These are phyloP conservation scores for Teleiodes luculella DNA, from an alignment of 2,888 invertebrate species.

Conservation along the genomic window DNA sequence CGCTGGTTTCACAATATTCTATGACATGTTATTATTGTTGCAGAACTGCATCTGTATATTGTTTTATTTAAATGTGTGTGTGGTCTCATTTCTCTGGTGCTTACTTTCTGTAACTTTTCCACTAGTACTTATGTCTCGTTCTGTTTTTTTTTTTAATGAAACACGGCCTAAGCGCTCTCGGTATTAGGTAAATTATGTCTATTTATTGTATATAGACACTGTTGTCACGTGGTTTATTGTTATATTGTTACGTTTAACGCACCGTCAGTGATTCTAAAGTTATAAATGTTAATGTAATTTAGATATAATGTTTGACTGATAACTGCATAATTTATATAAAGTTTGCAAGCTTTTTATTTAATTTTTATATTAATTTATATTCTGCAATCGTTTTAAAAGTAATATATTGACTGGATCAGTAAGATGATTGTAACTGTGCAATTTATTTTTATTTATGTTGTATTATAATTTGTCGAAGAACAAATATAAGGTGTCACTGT, in stretches of 20 bases:
- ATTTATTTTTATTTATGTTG: constrained; percentile 46
- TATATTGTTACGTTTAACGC: constrained; percentile 30
- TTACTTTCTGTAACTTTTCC: constrained; percentile 47
- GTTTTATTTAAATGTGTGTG: constrained; percentile 15
- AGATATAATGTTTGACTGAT: constrained; percentile 54
- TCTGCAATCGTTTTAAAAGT: constrained; percentile 39
- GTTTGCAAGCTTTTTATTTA: constrained; percentile 52
- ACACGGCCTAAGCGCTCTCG: background rate
- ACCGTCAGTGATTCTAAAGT: constrained; percentile 24
- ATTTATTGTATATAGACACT: constrained; percentile 19
- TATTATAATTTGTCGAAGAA: constrained; percentile 38
- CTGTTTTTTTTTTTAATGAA: background rate
- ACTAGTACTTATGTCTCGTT: constrained; percentile 8
- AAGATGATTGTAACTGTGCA: constrained; percentile 68
- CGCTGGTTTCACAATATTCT: constrained; percentile 33
- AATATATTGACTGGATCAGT: constrained; percentile 75
- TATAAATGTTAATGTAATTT: constrained; percentile 28
- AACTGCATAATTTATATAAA: constrained; percentile 65
- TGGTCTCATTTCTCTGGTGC: constrained; percentile 64
- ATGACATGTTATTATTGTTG: constrained; percentile 26
- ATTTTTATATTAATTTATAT: constrained; percentile 39
- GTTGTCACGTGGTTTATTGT: constrained; percentile 30
- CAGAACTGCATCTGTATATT: background rate
- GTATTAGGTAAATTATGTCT: background rate
- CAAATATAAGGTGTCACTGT: constrained; percentile 37